phyloP scores from a whole-genome alignment of 2,113 vertebrate species.

The Pontoporia blainvillei region DNA sequence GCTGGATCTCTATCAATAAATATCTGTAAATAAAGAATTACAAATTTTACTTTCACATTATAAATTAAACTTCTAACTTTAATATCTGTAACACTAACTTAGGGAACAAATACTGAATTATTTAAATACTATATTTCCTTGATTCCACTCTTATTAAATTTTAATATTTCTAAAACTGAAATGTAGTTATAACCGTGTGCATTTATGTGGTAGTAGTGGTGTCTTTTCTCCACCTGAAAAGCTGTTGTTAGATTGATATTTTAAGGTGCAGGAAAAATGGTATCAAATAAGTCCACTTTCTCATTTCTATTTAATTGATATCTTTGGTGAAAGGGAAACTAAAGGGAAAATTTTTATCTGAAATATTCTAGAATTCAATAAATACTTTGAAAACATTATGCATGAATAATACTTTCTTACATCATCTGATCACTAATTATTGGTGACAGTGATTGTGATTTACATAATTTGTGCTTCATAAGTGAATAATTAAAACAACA shows the following conservation, averaged over 20 bases:
- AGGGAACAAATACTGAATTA: neutral
- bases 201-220: neutral
- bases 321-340: neutral
- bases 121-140: neutral
- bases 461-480: neutral
- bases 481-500: neutral
- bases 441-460: neutral
- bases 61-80: neutral
- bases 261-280: neutral
- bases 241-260: neutral
- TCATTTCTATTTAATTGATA: neutral
- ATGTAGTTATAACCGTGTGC: neutral
- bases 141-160: neutral
- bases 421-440: neutral
- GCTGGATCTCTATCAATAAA: conserved; percentile 99
- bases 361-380: neutral
- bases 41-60: neutral
- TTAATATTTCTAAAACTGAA: neutral
- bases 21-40: conserved; percentile 86
- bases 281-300: neutral
- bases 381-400: neutral
- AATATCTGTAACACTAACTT: neutral
- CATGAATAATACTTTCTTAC: neutral
- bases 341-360: neutral
- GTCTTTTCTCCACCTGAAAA: neutral